Evolutionary conservation across 2,797 vertebrate genomes (phyloP).

Genomic region (Lemur catta): DNA sequence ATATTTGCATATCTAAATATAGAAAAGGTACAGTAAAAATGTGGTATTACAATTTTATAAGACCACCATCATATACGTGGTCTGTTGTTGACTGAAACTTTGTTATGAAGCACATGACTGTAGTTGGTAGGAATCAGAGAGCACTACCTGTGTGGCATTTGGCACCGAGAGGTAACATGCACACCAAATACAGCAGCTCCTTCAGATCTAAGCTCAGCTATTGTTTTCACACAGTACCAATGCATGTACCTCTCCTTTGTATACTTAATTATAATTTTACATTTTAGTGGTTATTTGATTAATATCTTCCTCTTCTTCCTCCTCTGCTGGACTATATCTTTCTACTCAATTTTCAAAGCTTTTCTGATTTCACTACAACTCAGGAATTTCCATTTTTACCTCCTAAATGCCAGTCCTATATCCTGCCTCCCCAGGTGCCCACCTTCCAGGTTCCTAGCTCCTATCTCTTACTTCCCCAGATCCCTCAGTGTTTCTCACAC

Average conservation of each 20-base stretch:
- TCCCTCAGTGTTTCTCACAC: neutral
- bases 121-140: neutral
- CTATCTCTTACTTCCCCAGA: neutral
- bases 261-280: neutral
- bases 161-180: neutral
- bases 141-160: neutral
- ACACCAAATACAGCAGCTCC: neutral
- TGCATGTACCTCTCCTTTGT: neutral
- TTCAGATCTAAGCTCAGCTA: neutral
- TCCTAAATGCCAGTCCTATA: neutral
- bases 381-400: neutral
- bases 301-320: neutral
- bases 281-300: neutral
- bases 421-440: neutral
- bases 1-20: neutral
- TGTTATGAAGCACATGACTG: neutral
- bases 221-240: neutral
- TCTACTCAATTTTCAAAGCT: constrained; percentile 10
- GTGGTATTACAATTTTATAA: neutral
- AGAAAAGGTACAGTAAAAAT: neutral
- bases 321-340: neutral
- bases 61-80: neutral
- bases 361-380: constrained; percentile 20
- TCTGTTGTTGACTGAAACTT: neutral
- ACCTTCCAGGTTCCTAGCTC: neutral